phyloP scores from a whole-genome alignment of 2,888 invertebrate species.

The Phyllotreta cruciferae region DNA sequence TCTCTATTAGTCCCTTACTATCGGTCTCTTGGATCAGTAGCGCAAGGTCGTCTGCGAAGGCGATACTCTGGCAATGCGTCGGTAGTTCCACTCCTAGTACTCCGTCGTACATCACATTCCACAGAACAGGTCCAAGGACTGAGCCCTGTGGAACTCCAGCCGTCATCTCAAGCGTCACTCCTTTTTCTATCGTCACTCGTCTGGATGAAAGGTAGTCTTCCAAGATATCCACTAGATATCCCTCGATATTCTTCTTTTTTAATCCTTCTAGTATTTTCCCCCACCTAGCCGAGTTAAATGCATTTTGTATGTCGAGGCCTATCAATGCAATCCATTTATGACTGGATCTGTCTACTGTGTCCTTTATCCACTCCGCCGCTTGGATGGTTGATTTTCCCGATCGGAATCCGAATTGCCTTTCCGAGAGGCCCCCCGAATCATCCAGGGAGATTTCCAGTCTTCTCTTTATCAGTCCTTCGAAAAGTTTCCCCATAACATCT shows the following conservation, averaged over 20 bases:
- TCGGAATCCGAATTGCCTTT: constrained; percentile 5
- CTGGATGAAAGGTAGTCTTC: neutral
- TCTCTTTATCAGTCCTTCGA: neutral
- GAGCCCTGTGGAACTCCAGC: constrained; percentile 30
- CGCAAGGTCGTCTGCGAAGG: constrained; percentile 29
- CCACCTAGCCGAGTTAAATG: neutral
- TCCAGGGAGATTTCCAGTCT: neutral
- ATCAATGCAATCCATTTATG: neutral
- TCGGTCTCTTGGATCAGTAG: constrained; percentile 7
- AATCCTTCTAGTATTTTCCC: neutral
- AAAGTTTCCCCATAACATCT: neutral
- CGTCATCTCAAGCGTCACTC: too few relatives aligned
- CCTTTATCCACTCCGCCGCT: constrained; percentile 1
- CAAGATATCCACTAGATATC: neutral
- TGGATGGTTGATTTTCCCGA: neutral
- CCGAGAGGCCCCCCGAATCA: neutral
- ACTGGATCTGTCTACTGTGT: neutral
- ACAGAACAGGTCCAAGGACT: constrained; percentile 23
- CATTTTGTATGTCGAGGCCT: neutral
- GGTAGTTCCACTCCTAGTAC: constrained; percentile 4
- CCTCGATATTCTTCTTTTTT: neutral
- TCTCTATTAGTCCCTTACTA: neutral
- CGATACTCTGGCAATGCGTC: neutral
- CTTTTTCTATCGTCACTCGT: neutral
- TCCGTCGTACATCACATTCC: constrained; percentile 22